Conservation (phyloP, 1,140 invertebrate genomes). For the Zaprionus africanus region DNA sequence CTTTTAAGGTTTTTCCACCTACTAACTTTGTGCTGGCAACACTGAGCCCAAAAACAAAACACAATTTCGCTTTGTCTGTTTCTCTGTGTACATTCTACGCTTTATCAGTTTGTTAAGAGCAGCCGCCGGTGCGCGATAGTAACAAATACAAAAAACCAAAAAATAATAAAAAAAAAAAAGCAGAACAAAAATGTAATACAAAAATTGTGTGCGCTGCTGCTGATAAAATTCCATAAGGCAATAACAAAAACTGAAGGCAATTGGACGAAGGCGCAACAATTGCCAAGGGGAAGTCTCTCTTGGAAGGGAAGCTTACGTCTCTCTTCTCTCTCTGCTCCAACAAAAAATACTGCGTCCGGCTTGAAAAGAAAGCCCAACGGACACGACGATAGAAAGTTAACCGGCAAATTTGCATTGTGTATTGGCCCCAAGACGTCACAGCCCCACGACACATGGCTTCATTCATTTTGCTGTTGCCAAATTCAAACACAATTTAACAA, state of each 20-base stretch:
- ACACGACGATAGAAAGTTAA: conserved; percentile 64
- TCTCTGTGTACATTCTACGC: conserved; percentile 10
- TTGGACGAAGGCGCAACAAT: conserved; percentile 15
- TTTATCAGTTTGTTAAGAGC: conserved; percentile 47
- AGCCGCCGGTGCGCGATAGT: conserved; percentile 23
- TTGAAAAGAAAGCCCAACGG: conserved; percentile 65
- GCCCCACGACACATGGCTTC: conserved; percentile 8
- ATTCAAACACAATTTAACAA: conserved; percentile 35
- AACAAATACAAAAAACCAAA: conserved; percentile 13
- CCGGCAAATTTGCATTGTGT: conserved; percentile 67
- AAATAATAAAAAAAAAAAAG: conserved; percentile 16
- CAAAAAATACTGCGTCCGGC: conserved; percentile 30
- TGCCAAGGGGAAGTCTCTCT: background rate
- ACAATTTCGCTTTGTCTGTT: conserved; percentile 36
- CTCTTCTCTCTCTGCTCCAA: background rate
- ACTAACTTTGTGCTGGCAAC: conserved; percentile 47
- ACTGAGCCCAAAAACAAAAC: conserved; percentile 11
- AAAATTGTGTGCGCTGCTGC: conserved; percentile 26
- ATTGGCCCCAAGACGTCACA: conserved; percentile 65
- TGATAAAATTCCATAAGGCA: conserved; percentile 74
- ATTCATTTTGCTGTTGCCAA: conserved; percentile 40
- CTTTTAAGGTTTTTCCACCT: background rate
- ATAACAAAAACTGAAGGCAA: conserved; percentile 37
- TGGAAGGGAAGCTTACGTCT: background rate
- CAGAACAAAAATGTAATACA: conserved; percentile 22